These are phyloP conservation scores for Dichetophora obliterata DNA, from an alignment of 2,888 invertebrate species.

Conservation along the genomic window DNA sequence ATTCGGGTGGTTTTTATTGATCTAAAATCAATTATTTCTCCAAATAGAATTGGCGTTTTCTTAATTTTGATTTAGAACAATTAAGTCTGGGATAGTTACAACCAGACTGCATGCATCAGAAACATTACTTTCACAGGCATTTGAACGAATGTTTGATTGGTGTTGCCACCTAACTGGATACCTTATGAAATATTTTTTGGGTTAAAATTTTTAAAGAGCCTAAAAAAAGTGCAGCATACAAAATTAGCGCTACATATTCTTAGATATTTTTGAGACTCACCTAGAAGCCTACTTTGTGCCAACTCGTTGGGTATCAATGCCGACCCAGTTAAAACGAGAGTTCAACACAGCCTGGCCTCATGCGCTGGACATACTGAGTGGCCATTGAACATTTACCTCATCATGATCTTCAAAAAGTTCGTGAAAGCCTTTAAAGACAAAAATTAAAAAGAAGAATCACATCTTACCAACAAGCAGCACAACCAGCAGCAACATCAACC, in stretches of 20 bases:
- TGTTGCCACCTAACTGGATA: not conserved
- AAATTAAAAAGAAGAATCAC: slow-evolving; percentile 21
- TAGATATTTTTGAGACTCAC: not conserved
- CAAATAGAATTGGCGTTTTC: slow-evolving; percentile 4
- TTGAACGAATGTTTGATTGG: not conserved
- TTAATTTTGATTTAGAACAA: not conserved
- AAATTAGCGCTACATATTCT: no score
- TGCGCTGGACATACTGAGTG: not conserved
- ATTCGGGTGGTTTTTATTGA: slow-evolving; percentile 52
- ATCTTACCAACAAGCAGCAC: slow-evolving; percentile 15
- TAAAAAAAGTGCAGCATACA: slow-evolving; percentile 58
- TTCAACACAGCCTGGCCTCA: not conserved
- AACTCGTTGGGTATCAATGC: not conserved
- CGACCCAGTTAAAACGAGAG: not conserved
- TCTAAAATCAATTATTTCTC: slow-evolving; percentile 54
- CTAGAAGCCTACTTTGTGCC: slow-evolving; percentile 16
- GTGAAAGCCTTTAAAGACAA: slow-evolving; percentile 35
- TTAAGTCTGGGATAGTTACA: not conserved
- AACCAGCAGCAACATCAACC: slow-evolving; percentile 25
- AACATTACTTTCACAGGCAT: slow-evolving; percentile 17
- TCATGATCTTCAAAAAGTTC: slow-evolving; percentile 7
- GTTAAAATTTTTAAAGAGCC: no score
- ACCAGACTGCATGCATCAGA: not conserved
- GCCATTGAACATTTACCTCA: slow-evolving; percentile 41
- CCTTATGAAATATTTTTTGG: slow-evolving; percentile 41